Evolutionary conservation across 2,888 invertebrate species (phyloP).

Genomic region (Tortrix viridana): DNA sequence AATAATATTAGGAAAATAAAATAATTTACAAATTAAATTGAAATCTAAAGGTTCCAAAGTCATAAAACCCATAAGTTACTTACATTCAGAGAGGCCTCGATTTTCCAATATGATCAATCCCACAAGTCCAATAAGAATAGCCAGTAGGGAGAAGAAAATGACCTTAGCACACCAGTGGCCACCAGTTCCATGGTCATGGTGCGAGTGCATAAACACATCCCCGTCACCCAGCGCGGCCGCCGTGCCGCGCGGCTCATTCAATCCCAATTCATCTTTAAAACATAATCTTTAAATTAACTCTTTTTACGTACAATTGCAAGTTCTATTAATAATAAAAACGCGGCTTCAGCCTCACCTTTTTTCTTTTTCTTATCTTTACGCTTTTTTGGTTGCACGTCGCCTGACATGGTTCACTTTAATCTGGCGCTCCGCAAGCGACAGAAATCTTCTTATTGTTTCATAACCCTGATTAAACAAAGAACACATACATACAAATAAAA

Average conservation of each 20-base stretch:
- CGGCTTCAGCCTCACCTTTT: conserved; percentile 85
- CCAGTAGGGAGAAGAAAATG: conserved; percentile 90
- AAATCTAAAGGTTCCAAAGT: too few species aligned
- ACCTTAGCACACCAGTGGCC: conserved; percentile 94
- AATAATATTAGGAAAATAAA: too few species aligned
- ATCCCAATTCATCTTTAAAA: conserved; percentile 75
- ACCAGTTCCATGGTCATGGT: conserved; percentile 90
- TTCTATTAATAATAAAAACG: not conserved
- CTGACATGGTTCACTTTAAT: conserved; percentile 88
- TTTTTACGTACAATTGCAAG: conserved; percentile 30
- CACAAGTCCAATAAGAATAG: conserved; percentile 88
- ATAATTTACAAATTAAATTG: too few species aligned
- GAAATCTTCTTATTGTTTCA: conserved; percentile 75
- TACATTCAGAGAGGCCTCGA: conserved; percentile 90
- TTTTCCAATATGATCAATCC: conserved; percentile 92
- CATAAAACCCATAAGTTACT: conserved; percentile 60
- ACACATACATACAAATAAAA: conserved; percentile 58
- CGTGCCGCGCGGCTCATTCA: conserved; percentile 77
- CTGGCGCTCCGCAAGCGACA: conserved; percentile 75
- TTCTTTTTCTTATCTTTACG: conserved; percentile 92
- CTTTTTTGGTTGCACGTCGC: conserved; percentile 93
- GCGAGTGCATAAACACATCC: conserved; percentile 90
- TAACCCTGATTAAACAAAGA: conserved; percentile 79
- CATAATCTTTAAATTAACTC: conserved; percentile 22
- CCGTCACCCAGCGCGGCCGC: conserved; percentile 83